Evolutionary conservation across 2,113 vertebrate species (phyloP).

Genomic region (Pyxicephalus adspersus): DNA sequence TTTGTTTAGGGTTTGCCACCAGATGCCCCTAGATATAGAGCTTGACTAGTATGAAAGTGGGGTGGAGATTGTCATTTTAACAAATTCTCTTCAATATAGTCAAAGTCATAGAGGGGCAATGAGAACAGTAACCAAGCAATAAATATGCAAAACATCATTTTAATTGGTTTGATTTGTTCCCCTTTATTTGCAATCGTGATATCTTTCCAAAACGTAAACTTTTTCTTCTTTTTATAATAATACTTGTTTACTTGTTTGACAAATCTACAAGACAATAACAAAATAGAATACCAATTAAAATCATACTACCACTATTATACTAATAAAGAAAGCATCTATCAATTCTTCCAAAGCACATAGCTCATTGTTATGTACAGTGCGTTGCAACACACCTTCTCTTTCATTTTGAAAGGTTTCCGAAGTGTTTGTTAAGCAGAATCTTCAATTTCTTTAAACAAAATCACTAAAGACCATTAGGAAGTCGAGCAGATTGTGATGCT

Average conservation of each 20-base stretch:
- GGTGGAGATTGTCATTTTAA: too few relatives aligned
- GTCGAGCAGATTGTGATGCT: constrained; percentile 41
- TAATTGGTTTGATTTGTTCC: too few relatives aligned
- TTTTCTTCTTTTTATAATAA: not conserved
- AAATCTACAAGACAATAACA: not conserved
- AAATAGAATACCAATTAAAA: not conserved
- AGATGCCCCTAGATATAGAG: too few relatives aligned
- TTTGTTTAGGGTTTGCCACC: too few relatives aligned
- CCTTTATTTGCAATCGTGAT: not conserved
- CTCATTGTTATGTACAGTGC: constrained; percentile 8
- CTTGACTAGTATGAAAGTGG: too few relatives aligned
- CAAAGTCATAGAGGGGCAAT: too few relatives aligned
- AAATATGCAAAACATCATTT: too few relatives aligned
- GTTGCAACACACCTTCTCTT: not conserved
- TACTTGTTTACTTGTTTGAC: not conserved
- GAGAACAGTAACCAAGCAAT: too few relatives aligned
- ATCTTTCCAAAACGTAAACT: not conserved
- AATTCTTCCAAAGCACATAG: not conserved
- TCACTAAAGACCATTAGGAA: constrained; percentile 44
- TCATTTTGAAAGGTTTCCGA: not conserved
- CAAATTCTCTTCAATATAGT: too few relatives aligned
- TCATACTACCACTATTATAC: too few relatives aligned
- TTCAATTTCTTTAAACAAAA: constrained; percentile 42
- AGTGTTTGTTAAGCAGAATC: constrained; percentile 29
- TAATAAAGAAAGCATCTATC: not conserved